Evolutionary conservation across 1,140 invertebrate species (phyloP).

Genomic region (Tribolium castaneum): DNA sequence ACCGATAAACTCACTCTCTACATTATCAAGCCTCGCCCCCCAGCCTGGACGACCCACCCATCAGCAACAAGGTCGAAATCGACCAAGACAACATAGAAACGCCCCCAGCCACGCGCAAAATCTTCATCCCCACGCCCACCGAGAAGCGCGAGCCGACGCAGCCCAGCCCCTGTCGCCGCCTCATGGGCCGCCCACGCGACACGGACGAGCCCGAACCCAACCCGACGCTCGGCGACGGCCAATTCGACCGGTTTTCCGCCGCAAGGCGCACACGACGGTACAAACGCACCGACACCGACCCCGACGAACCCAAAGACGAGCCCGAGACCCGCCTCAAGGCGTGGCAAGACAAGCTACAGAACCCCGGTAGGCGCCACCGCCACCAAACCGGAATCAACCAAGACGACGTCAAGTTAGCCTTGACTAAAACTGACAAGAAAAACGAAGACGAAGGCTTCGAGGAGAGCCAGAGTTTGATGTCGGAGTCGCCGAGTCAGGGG

Average conservation of each 20-base stretch:
- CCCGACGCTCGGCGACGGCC: slow-evolving; percentile 74
- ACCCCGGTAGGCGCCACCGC: slow-evolving; percentile 59
- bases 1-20: slow-evolving; percentile 74
- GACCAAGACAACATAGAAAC: slow-evolving; percentile 93
- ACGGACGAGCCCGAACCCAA: slow-evolving; percentile 64
- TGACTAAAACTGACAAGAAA: slow-evolving; percentile 54
- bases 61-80: slow-evolving; percentile 82
- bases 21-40: slow-evolving; percentile 67
- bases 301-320: slow-evolving; percentile 56
- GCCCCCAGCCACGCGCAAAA: slow-evolving; percentile 80
- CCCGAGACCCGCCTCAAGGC: slow-evolving; percentile 72
- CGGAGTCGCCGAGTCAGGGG: slow-evolving; percentile 78
- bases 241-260: slow-evolving; percentile 87
- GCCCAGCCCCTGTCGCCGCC: slow-evolving; percentile 65
- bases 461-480: slow-evolving; percentile 86
- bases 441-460: slow-evolving; percentile 89
- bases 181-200: slow-evolving; percentile 60
- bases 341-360: slow-evolving; percentile 73
- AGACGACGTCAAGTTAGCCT: slow-evolving; percentile 72
- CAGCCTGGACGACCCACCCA: slow-evolving; percentile 45
- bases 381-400: slow-evolving; percentile 73
- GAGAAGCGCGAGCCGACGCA: slow-evolving; percentile 68
- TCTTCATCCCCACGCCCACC: slow-evolving; percentile 72
- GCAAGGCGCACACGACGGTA: slow-evolving; percentile 84
- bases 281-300: slow-evolving; percentile 69